These are phyloP conservation scores for Meteorus sp. DNA, from an alignment of 1,140 invertebrate genomes.

Conservation along the genomic window DNA sequence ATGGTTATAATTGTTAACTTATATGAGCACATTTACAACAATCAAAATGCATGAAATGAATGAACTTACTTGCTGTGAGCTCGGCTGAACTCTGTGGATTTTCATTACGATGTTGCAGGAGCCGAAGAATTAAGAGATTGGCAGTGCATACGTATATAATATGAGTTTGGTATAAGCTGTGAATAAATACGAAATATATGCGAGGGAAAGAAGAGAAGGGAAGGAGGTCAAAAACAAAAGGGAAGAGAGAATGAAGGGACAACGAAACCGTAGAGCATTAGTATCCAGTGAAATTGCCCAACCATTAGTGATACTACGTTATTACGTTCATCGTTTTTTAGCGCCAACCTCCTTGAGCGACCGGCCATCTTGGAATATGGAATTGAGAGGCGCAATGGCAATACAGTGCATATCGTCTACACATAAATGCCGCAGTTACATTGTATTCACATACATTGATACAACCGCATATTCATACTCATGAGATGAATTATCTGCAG, in stretches of 20 bases:
- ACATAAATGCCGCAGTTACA: background rate
- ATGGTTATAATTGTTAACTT: no score
- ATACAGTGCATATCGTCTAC: conserved; percentile 21
- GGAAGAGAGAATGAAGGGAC: conserved; percentile 30
- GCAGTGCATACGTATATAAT: no score
- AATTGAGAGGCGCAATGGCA: conserved; percentile 43
- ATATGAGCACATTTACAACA: no score
- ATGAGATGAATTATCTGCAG: no score
- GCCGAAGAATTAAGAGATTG: no score
- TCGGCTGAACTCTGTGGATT: no score
- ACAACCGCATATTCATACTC: background rate
- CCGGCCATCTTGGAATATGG: conserved; percentile 56
- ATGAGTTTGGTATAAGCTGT: no score
- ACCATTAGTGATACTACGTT: conserved; percentile 60
- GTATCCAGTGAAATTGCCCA: conserved; percentile 57
- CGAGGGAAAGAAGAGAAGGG: conserved; percentile 21
- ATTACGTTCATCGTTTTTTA: conserved; percentile 59
- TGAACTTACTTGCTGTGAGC: no score
- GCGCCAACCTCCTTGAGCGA: conserved; percentile 41
- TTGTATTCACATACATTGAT: conserved; percentile 1
- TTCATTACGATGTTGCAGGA: no score
- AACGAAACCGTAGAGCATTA: conserved; percentile 44
- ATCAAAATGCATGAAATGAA: no score
- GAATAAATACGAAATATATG: no score
- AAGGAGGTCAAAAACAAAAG: conserved; percentile 28